Conservation (phyloP, 2,888 invertebrate species). For the Agrenia bidenticulata region DNA sequence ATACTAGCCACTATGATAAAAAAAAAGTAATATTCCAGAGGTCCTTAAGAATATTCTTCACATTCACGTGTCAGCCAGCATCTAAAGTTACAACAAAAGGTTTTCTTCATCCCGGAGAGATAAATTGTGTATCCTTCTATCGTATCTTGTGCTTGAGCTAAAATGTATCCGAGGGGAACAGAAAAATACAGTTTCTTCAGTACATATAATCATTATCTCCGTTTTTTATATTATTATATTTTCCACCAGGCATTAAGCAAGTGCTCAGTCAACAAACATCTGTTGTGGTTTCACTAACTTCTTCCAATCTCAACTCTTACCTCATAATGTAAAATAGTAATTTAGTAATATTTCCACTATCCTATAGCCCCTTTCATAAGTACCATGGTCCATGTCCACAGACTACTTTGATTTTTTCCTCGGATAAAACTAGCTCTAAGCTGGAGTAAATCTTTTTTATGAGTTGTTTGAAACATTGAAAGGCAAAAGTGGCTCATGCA, state of each 20-base stretch:
- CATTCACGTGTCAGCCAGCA: constrained; percentile 9
- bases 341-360: background rate
- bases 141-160: background rate
- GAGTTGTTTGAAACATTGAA: constrained; percentile 8
- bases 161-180: background rate
- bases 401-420: constrained; percentile 15
- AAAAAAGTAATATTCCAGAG: background rate
- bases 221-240: background rate
- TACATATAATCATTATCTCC: constrained; percentile 15
- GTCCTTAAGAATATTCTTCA: background rate
- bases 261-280: constrained; percentile 19
- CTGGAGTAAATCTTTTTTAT: constrained; percentile 11
- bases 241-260: constrained; percentile 10
- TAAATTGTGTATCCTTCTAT: constrained; percentile 5
- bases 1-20: background rate
- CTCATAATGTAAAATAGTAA: background rate
- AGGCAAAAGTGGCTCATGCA: background rate
- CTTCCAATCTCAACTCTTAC: constrained; percentile 9
- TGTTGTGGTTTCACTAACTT: constrained; percentile 15
- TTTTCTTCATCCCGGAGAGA: background rate
- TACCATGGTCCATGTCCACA: constrained; percentile 13
- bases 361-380: background rate
- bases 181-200: constrained; percentile 4
- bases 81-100: constrained; percentile 15
- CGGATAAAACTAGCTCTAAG: background rate